Evolutionary conservation across 2,113 vertebrate genomes (phyloP).

Genomic region (Laterallus jamaicensis): DNA sequence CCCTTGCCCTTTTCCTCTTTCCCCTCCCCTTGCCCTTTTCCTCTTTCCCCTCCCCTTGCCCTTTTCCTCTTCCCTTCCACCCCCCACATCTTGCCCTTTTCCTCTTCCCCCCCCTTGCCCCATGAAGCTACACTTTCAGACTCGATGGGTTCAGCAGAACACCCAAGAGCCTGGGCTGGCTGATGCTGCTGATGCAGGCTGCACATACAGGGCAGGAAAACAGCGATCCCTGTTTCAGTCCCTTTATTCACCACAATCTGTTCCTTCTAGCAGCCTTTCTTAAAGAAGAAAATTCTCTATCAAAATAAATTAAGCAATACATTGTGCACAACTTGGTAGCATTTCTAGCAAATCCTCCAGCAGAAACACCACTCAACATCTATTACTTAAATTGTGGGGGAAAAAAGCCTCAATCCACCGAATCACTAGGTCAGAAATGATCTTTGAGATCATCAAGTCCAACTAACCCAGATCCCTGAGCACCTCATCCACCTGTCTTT

Average conservation of each 20-base stretch:
- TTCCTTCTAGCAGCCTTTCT: background rate
- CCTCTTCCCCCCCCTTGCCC: background rate
- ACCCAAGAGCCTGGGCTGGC: no score
- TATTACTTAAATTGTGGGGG: no score
- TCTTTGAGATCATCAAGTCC: no score
- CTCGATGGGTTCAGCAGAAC: background rate
- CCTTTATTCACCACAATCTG: background rate
- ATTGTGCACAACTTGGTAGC: background rate
- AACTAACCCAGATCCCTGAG: no score
- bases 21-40: no score
- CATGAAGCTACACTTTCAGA: background rate
- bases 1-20: no score
- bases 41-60: no score
- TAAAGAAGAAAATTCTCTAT: background rate
- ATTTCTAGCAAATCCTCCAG: background rate
- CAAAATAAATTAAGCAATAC: background rate
- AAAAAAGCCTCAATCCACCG: no score
- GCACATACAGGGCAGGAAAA: background rate
- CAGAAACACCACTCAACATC: background rate
- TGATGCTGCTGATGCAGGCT: background rate
- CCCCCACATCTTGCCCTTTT: no score
- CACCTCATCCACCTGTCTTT: no score
- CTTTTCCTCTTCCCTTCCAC: no score
- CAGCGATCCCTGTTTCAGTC: background rate
- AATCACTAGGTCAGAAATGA: no score